phyloP scores from a whole-genome alignment of 2,113 vertebrate species.

The Gallinago undulata region DNA sequence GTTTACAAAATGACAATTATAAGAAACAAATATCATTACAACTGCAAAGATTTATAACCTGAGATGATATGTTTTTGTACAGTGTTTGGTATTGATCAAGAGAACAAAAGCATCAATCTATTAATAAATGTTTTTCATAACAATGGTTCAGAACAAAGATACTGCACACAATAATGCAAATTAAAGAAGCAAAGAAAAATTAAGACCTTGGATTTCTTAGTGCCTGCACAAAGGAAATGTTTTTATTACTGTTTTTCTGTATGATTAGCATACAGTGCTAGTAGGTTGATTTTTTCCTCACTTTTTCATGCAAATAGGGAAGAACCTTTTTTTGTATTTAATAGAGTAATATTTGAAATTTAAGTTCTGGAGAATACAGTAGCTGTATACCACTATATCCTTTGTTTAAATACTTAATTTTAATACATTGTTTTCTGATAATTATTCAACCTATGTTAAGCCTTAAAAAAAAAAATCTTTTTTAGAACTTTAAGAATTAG shows the following conservation, averaged over 20 bases:
- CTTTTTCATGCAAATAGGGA: not conserved
- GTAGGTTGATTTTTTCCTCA: not conserved
- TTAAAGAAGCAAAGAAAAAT: not conserved
- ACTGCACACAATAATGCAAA: not conserved
- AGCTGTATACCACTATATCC: not conserved
- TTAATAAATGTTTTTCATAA: not conserved
- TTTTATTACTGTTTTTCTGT: not conserved
- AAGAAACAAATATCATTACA: not conserved
- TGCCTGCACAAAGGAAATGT: not conserved
- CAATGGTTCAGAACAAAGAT: not conserved
- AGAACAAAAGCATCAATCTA: not conserved
- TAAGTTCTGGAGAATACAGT: not conserved
- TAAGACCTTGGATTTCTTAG: not conserved
- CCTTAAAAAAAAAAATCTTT: not conserved
- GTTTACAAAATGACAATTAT: not conserved
- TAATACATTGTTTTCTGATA: not conserved
- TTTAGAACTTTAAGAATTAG: not conserved
- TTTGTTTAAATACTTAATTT: not conserved
- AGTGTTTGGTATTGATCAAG: not conserved
- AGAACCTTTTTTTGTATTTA: not conserved
- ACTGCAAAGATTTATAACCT: not conserved
- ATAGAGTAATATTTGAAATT: not conserved
- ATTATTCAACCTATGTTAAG: not conserved
- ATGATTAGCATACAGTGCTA: not conserved
- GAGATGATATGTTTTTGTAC: not conserved